Evolutionary conservation across 1,140 invertebrate species (phyloP).

Genomic region (Drosophila elegans): DNA sequence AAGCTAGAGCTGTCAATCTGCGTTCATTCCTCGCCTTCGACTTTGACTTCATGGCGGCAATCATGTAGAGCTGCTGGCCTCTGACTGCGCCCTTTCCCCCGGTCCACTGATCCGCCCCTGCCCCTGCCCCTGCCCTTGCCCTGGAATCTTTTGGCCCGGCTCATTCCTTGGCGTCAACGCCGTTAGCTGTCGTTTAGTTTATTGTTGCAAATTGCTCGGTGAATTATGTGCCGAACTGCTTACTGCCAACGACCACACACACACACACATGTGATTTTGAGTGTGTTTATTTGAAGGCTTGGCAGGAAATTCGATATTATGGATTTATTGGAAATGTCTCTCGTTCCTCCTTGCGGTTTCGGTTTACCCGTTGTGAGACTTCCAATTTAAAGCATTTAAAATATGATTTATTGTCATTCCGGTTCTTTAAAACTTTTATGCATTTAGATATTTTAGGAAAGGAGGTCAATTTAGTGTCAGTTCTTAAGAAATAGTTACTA

Average conservation of each 20-base stretch:
- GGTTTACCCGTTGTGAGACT: constrained; percentile 23
- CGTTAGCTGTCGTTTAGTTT: constrained; percentile 82
- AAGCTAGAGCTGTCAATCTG: constrained; percentile 69
- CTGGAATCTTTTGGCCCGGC: constrained; percentile 38
- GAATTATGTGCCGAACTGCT: constrained; percentile 81
- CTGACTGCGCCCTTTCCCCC: constrained; percentile 23
- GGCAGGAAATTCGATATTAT: constrained; percentile 73
- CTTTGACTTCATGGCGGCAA: constrained; percentile 45
- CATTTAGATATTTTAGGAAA: not conserved
- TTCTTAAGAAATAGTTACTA: too few species aligned
- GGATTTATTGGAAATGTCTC: constrained; percentile 68
- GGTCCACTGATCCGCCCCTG: not conserved
- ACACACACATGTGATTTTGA: constrained; percentile 30
- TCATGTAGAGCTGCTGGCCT: constrained; percentile 54
- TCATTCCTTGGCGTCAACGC: constrained; percentile 79
- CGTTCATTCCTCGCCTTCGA: constrained; percentile 60
- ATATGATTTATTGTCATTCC: constrained; percentile 17
- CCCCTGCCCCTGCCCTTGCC: constrained; percentile 14
- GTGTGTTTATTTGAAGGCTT: constrained; percentile 45
- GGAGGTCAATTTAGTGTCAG: too few species aligned
- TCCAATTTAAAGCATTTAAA: constrained; percentile 9
- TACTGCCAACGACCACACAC: constrained; percentile 76
- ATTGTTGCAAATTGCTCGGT: constrained; percentile 81
- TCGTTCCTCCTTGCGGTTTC: constrained; percentile 29
- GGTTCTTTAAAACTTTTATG: constrained; percentile 12